These are phyloP conservation scores for Gambusia yucatana DNA, from an alignment of 2,797 vertebrate genomes.

Conservation along the genomic window DNA sequence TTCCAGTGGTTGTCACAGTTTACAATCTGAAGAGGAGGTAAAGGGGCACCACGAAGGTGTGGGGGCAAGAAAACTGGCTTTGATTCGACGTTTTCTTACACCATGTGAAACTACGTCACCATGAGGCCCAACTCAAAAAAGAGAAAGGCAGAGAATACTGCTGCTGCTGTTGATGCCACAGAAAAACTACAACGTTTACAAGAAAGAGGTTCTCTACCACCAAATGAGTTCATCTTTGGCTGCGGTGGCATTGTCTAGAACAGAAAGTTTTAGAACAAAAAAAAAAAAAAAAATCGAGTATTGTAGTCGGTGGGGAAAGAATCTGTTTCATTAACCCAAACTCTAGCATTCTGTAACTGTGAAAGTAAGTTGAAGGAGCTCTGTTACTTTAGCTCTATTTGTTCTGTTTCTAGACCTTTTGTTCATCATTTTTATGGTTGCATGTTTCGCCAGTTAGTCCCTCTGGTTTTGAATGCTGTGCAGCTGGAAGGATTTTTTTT, in stretches of 20 bases:
- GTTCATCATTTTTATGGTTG: background rate
- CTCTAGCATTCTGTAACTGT: background rate
- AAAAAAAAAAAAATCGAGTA: no score
- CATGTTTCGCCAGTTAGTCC: background rate
- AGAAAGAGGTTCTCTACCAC: background rate
- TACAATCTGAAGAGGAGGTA: conserved; percentile 50
- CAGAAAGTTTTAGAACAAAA: background rate
- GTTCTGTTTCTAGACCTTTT: background rate
- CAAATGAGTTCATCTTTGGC: background rate
- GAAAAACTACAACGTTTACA: background rate
- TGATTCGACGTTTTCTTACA: conserved; percentile 67
- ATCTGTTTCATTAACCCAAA: background rate
- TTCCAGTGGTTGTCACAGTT: conserved; percentile 52
- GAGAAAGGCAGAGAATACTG: conserved; percentile 16
- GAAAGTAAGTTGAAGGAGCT: background rate
- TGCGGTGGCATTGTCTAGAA: background rate
- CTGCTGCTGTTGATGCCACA: background rate
- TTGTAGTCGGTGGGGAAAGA: background rate
- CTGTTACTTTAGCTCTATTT: background rate
- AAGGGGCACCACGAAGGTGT: conserved; percentile 22
- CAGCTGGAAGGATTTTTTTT: background rate
- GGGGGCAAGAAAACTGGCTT: conserved; percentile 4
- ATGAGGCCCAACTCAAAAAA: conserved; percentile 2
- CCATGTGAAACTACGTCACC: conserved; percentile 57
- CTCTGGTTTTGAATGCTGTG: background rate